Percentiles rank a stretch among this genome's conserved stretches.
Evolutionary conservation across 2,797 vertebrate species (phyloP).

Genomic region (Anisognathus igniventris): DNA sequence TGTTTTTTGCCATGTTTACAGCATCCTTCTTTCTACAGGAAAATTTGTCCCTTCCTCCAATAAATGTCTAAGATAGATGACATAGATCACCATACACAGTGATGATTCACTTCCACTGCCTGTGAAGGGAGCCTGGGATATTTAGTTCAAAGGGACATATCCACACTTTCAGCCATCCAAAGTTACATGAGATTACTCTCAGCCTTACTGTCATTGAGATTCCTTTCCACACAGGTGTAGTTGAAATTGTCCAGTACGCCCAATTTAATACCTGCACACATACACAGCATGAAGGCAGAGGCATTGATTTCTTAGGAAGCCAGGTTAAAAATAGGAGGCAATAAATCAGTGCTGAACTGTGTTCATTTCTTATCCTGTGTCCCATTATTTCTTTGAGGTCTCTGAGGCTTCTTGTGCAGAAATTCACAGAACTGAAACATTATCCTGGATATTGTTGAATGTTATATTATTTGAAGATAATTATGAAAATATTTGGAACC

Average conservation of each 20-base stretch:
- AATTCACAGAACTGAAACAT: not conserved
- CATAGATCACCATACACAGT: not conserved
- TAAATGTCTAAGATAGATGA: not conserved
- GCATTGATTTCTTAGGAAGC: constrained; percentile 40
- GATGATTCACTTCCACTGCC: not conserved
- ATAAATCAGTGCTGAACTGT: constrained; percentile 47
- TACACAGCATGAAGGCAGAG: not conserved
- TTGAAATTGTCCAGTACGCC: constrained; percentile 6
- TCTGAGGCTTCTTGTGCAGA: not conserved
- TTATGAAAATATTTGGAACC: not conserved
- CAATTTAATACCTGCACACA: constrained; percentile 25
- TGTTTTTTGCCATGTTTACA: not conserved
- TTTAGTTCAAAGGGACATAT: not conserved
- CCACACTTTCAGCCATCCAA: not conserved
- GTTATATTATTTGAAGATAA: not conserved
- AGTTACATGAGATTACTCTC: not conserved
- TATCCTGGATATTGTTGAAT: not conserved
- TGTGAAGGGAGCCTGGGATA: not conserved
- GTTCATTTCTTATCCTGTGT: constrained; percentile 5
- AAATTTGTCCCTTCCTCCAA: not conserved
- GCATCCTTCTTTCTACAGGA: not conserved
- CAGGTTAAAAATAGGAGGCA: constrained; percentile 48
- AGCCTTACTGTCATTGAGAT: not conserved
- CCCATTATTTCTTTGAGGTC: constrained; percentile 13
- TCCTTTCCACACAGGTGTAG: not conserved